Base-by-base conservation (phyloP, 2,888 invertebrate genomes). In the Pristionchus arcanus region DNA sequence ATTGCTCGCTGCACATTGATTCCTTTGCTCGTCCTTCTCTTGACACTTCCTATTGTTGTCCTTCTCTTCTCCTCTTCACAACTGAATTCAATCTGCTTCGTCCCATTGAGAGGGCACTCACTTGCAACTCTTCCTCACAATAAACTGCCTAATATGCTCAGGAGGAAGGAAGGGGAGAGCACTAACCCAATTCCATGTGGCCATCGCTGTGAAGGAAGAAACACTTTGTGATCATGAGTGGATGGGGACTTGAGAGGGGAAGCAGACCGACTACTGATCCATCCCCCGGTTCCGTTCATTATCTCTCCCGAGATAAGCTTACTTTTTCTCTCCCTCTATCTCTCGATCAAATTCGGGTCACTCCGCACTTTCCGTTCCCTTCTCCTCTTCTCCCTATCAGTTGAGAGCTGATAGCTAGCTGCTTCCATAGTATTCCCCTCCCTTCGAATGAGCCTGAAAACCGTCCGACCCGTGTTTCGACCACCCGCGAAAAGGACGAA, bases 71-170 rank as follows among this genome's bases (percentile, higher is more conserved):
- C 63, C 19, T 42, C 37, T 49, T 49, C 42, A 49, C 42, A 49
- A 49, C 74, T 74, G 74, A 74, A 74, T 74, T 34, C 74, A 74
- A 74, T 74, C 74, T 34, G 31, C 13, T 66, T 34, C 31, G 3
- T 74, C 37, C 74, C 37, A 37, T 74, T 74, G 74, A 74, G 37
- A 63, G 37, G 34, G 13, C 37, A 37, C 74, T n/a, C n/a, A 4
- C 37, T 37, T 74, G 19, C 37, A 25, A 37, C 25, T 74, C 68
- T 28, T 25, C 34, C 81, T 53, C 49, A 81, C 81, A 81, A 81
- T 81, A 53, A 49, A 81, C 42, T 49, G 49, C 81, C 53, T 81
- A 81, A 81, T 81, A 81, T 81, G 81, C 81, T 81, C n/a, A 25
- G 42, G 42, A 53, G 49, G 42, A 49, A n/a, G 25, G 49, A 15